Evolutionary conservation across 2,797 vertebrate species (phyloP).

Genomic region (Lindbergichthys nudifrons): DNA sequence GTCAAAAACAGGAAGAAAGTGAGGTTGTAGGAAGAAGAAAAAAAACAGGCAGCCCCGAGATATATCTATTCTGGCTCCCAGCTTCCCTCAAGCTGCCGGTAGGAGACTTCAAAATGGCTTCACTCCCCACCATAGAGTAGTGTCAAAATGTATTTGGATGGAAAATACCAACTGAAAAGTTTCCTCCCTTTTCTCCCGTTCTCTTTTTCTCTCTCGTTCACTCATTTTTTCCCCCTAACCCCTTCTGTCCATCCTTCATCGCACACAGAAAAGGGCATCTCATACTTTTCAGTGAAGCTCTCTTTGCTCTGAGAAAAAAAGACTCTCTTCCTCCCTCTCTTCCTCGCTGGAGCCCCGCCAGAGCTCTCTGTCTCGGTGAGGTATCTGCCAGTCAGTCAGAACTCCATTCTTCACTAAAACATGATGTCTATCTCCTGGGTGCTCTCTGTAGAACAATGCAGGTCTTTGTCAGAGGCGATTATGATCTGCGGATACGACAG

Average conservation of each 20-base stretch:
- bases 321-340: slow-evolving; percentile 20
- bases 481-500: slow-evolving; percentile 50
- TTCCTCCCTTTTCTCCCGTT: slow-evolving; percentile 60
- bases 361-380: slow-evolving; percentile 74
- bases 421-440: slow-evolving; percentile 77
- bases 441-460: slow-evolving; percentile 65
- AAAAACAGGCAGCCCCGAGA: slow-evolving; percentile 72
- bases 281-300: slow-evolving; percentile 73
- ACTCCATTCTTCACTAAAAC: slow-evolving; percentile 75
- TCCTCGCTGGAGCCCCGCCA: slow-evolving; percentile 58
- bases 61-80: slow-evolving; percentile 82
- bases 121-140: slow-evolving; percentile 78
- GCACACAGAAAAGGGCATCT: slow-evolving; percentile 79
- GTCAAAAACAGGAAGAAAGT: slow-evolving; percentile 80
- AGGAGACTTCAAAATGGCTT: slow-evolving; percentile 86
- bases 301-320: slow-evolving; percentile 70
- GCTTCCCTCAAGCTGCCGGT: slow-evolving; percentile 82
- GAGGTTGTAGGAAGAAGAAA: slow-evolving; percentile 35
- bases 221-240: slow-evolving; percentile 24
- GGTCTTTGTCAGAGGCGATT: slow-evolving; percentile 71
- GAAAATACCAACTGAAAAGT: slow-evolving; percentile 82
- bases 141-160: slow-evolving; percentile 86
- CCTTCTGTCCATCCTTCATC: slow-evolving; percentile 79
- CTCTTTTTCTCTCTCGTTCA: slow-evolving; percentile 49
- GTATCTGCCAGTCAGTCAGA: slow-evolving; percentile 79